A percentile compares a stretch with the other conserved stretches of the same genome.
phyloP scores from a whole-genome alignment of 2,113 vertebrate genomes.

The Panthera uncia region DNA sequence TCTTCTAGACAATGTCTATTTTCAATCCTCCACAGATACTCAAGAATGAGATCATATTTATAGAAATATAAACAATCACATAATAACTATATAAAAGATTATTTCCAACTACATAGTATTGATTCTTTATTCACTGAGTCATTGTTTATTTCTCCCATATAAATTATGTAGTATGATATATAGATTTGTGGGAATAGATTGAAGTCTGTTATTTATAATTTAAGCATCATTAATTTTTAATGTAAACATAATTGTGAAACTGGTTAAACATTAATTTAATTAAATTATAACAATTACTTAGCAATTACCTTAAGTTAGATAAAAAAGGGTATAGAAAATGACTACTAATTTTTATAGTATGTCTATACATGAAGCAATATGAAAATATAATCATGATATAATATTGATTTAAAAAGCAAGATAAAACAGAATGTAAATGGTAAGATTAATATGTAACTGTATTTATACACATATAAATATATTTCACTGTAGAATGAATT shows the following conservation, averaged over 20 bases:
- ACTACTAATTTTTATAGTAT: slow-evolving; percentile 5
- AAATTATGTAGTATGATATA: neutral
- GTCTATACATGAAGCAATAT: neutral
- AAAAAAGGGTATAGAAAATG: neutral
- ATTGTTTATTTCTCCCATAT: neutral
- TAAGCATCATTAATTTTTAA: slow-evolving; percentile 35
- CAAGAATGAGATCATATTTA: neutral
- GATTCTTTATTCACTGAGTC: neutral
- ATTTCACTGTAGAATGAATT: neutral
- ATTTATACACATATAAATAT: neutral
- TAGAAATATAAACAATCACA: neutral
- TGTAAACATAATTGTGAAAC: slow-evolving; percentile 45
- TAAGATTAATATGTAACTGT: neutral
- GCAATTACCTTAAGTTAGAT: neutral
- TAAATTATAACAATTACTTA: neutral
- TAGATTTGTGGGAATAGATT: neutral
- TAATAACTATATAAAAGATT: neutral
- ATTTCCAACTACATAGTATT: neutral
- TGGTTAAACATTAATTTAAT: slow-evolving; percentile 51
- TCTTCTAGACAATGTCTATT: neutral
- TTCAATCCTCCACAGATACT: neutral
- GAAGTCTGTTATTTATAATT: slow-evolving; percentile 21
- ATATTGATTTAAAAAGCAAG: neutral
- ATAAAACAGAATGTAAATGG: neutral
- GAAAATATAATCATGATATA: neutral